Conservation (phyloP, 2,888 invertebrate species). For the Thecocarcelia acutangulata region DNA sequence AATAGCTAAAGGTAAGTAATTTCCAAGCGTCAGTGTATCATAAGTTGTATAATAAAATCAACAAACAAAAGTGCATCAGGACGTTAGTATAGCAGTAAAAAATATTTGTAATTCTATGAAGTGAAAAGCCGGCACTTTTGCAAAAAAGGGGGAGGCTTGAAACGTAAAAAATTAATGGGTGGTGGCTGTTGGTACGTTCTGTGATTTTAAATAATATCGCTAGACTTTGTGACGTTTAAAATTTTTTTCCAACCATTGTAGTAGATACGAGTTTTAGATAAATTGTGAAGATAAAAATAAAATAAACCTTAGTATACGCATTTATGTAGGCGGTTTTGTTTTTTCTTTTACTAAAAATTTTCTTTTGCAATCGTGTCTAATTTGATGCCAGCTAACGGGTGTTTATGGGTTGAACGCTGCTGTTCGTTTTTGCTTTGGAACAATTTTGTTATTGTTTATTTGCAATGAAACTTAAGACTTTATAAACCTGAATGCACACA, state of each 20-base stretch:
- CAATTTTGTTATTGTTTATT: not conserved
- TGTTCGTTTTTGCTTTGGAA: constrained; percentile 30
- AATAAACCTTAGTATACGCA: not conserved
- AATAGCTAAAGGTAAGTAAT: constrained; percentile 44
- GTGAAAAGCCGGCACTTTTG: constrained; percentile 59
- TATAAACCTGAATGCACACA: constrained; percentile 4
- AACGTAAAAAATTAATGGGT: constrained; percentile 61
- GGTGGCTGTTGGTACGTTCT: constrained; percentile 56
- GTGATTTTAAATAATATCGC: not conserved
- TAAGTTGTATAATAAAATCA: constrained; percentile 9
- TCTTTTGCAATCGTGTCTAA: constrained; percentile 6
- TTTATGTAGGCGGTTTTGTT: constrained; percentile 17
- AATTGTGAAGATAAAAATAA: not conserved
- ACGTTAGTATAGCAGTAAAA: no score
- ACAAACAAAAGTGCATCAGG: constrained; percentile 47
- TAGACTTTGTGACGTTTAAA: constrained; percentile 6
- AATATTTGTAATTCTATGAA: constrained; percentile 1
- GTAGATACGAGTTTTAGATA: no score
- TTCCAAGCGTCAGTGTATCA: not conserved
- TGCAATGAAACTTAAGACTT: not conserved
- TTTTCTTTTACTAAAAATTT: constrained; percentile 19
- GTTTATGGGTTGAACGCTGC: constrained; percentile 48
- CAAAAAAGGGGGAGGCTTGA: constrained; percentile 50
- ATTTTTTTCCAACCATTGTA: not conserved
- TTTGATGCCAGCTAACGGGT: constrained; percentile 37